Percentiles rank a stretch among this genome's conserved stretches.
These are phyloP conservation scores for Pseudocheirus occidentalis DNA, from an alignment of 2,797 vertebrate species.

Conservation along the genomic window DNA sequence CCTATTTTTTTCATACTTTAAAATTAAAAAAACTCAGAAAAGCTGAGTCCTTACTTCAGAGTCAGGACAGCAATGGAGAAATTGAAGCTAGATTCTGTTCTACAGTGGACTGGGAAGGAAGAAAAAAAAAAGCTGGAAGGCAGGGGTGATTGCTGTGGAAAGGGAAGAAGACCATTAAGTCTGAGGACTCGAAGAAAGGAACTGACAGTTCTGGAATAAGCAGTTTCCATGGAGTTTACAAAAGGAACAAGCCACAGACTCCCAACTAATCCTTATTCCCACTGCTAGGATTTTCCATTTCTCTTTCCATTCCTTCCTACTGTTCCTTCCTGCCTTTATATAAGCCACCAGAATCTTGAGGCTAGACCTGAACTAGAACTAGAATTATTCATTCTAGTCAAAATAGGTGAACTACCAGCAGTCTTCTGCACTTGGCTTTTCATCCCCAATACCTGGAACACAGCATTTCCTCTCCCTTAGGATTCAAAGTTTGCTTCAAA, in stretches of 20 bases:
- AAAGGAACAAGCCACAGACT: neutral
- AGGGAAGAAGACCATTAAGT: neutral
- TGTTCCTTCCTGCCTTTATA: neutral
- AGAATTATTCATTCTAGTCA: neutral
- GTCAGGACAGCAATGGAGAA: neutral
- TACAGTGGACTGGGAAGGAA: neutral
- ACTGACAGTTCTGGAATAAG: neutral
- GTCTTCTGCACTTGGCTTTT: neutral
- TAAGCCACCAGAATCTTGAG: neutral
- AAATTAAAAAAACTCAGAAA: neutral
- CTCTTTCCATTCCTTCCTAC: neutral
- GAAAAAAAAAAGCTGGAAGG: neutral
- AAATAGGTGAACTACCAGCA: neutral
- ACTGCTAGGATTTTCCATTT: neutral
- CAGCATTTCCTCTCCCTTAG: neutral
- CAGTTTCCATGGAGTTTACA: neutral
- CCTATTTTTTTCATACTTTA: neutral
- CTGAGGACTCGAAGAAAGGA: neutral
- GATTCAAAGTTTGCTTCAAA: neutral
- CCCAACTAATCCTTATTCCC: neutral
- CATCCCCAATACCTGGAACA: neutral
- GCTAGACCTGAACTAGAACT: too few relatives aligned
- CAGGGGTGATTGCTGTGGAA: neutral
- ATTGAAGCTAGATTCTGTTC: neutral
- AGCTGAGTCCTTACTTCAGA: neutral